A percentile compares a stretch with the other conserved stretches of the same genome.
phyloP scores from a whole-genome alignment of 1,140 invertebrate genomes.

The Orchestia grillus region DNA sequence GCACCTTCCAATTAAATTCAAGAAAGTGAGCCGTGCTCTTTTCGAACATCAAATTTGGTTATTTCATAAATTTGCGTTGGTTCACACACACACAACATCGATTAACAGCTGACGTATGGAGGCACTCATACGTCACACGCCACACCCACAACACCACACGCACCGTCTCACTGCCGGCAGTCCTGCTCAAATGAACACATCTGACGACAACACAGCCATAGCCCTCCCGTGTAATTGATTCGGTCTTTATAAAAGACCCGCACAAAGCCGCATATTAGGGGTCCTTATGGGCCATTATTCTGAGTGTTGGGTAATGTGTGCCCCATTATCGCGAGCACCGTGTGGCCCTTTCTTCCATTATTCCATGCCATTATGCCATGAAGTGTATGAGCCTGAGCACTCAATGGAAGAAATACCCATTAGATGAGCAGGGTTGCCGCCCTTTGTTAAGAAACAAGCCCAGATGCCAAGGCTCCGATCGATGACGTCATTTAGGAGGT shows the following conservation, averaged over 20 bases:
- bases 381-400: background rate
- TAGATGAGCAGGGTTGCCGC: background rate
- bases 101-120: too few relatives aligned
- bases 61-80: too few relatives aligned
- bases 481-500: background rate
- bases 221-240: constrained; percentile 13
- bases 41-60: too few relatives aligned
- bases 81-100: too few relatives aligned
- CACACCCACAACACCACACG: too few relatives aligned
- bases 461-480: background rate
- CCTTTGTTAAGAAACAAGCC: background rate
- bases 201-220: background rate
- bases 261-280: background rate
- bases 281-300: constrained; percentile 15
- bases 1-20: too few relatives aligned
- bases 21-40: too few relatives aligned
- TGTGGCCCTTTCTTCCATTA: background rate
- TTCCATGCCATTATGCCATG: background rate
- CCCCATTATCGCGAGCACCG: background rate
- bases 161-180: too few relatives aligned
- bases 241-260: background rate
- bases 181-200: background rate
- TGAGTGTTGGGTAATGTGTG: too few relatives aligned
- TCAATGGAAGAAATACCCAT: background rate
- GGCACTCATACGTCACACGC: too few relatives aligned